These are phyloP conservation scores for Patella caerulea DNA, from an alignment of 2,888 invertebrate species.

Conservation along the genomic window DNA sequence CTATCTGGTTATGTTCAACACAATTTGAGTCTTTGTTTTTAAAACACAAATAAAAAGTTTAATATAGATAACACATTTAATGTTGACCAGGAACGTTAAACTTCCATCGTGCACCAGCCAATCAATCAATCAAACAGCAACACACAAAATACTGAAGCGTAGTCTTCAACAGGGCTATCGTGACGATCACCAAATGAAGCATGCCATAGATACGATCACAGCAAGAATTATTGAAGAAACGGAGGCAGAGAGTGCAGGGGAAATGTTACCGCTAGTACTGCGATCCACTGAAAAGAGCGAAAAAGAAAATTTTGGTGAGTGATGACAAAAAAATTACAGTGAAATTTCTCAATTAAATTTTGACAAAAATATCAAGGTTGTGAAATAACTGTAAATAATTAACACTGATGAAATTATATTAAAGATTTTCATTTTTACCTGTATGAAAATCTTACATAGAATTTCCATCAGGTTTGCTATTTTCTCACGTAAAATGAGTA, in stretches of 20 bases:
- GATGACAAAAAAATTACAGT: background rate
- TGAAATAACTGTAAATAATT: no score
- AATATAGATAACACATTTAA: background rate
- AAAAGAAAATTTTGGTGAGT: constrained; percentile 17
- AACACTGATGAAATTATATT: no score
- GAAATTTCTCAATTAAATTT: constrained; percentile 8
- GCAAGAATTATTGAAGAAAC: constrained; percentile 8
- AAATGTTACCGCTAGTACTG: background rate
- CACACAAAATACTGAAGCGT: constrained; percentile 7
- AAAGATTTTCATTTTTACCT: no score
- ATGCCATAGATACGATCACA: constrained; percentile 12
- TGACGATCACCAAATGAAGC: constrained; percentile 15
- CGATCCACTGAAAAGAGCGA: constrained; percentile 17
- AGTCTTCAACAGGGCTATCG: background rate
- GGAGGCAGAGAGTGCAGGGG: constrained; percentile 1
- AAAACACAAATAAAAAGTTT: no score
- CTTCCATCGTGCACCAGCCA: background rate
- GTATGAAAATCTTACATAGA: no score
- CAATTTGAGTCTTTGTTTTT: no score
- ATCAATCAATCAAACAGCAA: constrained; percentile 1
- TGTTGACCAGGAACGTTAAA: background rate
- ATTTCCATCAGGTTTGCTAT: no score
- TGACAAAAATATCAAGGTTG: no score
- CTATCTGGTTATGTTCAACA: no score
- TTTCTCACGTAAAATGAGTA: no score